A percentile compares a stretch with the other conserved stretches of the same genome.
Conservation (phyloP, 2,888 invertebrate species). For the Eupithecia subfuscata region DNA sequence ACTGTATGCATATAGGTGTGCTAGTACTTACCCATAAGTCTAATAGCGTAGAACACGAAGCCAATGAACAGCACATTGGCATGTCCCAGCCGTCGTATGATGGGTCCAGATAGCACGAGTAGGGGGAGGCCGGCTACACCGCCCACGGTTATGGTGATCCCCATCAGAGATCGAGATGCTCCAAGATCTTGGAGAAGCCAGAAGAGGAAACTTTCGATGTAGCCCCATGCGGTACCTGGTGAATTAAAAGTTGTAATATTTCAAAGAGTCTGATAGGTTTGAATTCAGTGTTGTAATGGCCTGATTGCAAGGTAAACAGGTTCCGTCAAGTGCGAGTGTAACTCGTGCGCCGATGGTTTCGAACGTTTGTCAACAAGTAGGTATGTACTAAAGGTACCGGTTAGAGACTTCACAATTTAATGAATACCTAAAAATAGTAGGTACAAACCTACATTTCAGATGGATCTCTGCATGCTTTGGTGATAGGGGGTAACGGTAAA, state of each 20-base stretch:
- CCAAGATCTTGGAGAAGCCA: constrained; percentile 92
- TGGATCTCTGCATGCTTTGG: no score
- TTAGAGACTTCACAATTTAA: no score
- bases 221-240: constrained; percentile 91
- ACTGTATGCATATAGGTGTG: no score
- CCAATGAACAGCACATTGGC: constrained; percentile 91
- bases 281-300: no score
- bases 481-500: no score
- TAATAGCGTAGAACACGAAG: constrained; percentile 89
- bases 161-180: constrained; percentile 90
- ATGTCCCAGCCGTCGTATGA: constrained; percentile 88
- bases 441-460: no score
- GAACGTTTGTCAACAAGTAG: no score
- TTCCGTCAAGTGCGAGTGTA: no score
- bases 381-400: no score
- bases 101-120: constrained; percentile 90
- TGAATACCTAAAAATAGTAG: no score
- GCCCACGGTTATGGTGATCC: constrained; percentile 91
- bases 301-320: no score
- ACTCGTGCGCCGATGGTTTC: no score
- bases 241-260: not conserved
- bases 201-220: constrained; percentile 92
- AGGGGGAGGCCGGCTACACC: constrained; percentile 90
- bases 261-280: not conserved
- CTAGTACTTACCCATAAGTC: constrained; percentile 85